Evolutionary conservation across 23 tunicate species (phyloP).

Genomic region (Corella eumyota): DNA sequence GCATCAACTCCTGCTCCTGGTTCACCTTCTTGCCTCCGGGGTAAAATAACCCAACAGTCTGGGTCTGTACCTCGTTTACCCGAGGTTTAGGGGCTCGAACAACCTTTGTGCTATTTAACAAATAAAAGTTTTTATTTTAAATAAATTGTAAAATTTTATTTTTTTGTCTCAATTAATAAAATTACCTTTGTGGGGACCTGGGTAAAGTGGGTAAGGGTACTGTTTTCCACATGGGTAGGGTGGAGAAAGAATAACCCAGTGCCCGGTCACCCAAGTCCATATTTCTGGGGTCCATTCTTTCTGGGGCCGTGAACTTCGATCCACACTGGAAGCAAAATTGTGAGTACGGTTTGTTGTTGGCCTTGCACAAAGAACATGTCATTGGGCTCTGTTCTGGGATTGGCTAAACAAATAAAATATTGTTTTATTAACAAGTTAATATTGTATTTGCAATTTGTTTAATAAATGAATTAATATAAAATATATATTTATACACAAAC

Average conservation of each 20-base stretch:
- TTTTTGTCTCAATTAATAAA: constrained; percentile 1
- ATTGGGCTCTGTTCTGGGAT: constrained; percentile 80
- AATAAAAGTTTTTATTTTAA: not conserved
- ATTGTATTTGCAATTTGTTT: not conserved
- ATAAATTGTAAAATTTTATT: not conserved
- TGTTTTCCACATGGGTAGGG: constrained; percentile 89
- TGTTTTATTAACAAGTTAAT: not conserved
- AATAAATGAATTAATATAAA: too few species aligned
- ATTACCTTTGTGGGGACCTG: constrained; percentile 40
- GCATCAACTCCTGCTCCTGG: constrained; percentile 74
- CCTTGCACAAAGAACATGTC: constrained; percentile 79
- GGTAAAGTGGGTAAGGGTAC: constrained; percentile 82
- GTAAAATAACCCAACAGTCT: constrained; percentile 90
- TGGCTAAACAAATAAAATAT: constrained; percentile 27
- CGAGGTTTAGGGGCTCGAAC: constrained; percentile 59
- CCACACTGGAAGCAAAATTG: constrained; percentile 85
- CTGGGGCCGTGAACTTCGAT: constrained; percentile 59
- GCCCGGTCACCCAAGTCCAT: constrained; percentile 37
- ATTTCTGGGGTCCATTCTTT: constrained; percentile 88
- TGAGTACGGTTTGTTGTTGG: constrained; percentile 80
- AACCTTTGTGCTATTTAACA: constrained; percentile 33
- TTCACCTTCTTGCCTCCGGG: constrained; percentile 87
- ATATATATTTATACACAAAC: too few species aligned
- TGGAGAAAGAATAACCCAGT: constrained; percentile 24
- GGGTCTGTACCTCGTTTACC: constrained; percentile 36